Base-by-base conservation (phyloP, 1,140 invertebrate genomes). In the Sarcophaga bullata region DNA sequence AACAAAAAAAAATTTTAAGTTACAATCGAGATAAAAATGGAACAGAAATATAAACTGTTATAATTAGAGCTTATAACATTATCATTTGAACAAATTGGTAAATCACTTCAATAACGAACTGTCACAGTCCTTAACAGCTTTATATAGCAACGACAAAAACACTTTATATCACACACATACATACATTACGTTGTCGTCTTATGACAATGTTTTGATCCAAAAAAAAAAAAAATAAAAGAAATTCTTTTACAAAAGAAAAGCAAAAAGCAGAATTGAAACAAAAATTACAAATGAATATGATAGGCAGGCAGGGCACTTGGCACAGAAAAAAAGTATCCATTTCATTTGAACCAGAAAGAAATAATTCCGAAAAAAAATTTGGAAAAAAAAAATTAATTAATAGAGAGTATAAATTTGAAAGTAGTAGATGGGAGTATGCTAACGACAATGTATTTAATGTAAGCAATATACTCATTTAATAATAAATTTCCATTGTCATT, bases 11-110 rank as follows among this genome's bases (percentile, higher is more conserved):
- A n/a, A n/a, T n/a, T n/a, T n/a, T n/a, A n/a, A n/a, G n/a, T n/a
- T n/a, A n/a, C n/a, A n/a, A n/a, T n/a, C n/a, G n/a, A n/a, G n/a
- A n/a, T n/a, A n/a, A n/a, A n/a, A n/a, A n/a, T 58, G 7, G 54
- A 58, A 58, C n/a, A 58, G 54, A 8, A 13, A 58, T 58, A 58
- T 2, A 73, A 73, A 13, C 46, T 15, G 9, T 46, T 46, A 73
- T 15, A 73, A 73, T 15, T n/a, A 73, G 46, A 37, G 13, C 73
- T 46, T 73, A 73, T 73, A 73, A 73, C 73, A 73, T 37, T n/a
- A 73, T 73, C 73, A 73, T 73, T 73, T 73, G 73, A 73, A 73
- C 73, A 73, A 73, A 73, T 73, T 73, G 73, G 73, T 46, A 73
- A 73, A 73, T 73, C 73, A 73, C 73, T 73, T 10, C 15, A 73